A percentile compares a stretch with the other conserved stretches of the same genome.
phyloP scores from a whole-genome alignment of 2,113 vertebrate species.

The Nannobrachium achirus region DNA sequence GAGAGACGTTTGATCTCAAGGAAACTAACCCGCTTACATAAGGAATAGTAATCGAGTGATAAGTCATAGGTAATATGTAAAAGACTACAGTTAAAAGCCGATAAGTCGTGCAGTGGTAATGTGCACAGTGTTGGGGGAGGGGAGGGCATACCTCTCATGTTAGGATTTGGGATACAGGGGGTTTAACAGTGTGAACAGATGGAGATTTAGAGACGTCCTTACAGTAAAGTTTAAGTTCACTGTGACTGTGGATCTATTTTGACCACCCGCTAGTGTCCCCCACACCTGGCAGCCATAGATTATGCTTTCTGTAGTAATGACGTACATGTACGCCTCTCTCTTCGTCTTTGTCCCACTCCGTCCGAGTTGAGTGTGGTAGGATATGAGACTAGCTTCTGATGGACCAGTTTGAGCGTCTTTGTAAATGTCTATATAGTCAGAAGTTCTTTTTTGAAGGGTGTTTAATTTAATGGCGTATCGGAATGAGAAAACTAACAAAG shows the following conservation, averaged over 20 bases:
- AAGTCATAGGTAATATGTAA: too few relatives aligned
- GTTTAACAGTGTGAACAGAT: constrained; percentile 73
- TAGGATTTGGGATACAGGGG: constrained; percentile 23
- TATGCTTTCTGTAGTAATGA: constrained; percentile 24
- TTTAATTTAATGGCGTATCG: too few relatives aligned
- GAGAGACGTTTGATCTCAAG: not conserved
- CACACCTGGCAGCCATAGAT: constrained; percentile 38
- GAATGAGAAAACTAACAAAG: too few relatives aligned
- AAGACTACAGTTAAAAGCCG: not conserved
- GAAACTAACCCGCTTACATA: not conserved
- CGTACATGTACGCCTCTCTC: constrained; percentile 2
- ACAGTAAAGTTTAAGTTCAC: constrained; percentile 62
- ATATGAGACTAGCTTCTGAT: not conserved
- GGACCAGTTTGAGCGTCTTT: too few relatives aligned
- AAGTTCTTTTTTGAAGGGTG: too few relatives aligned
- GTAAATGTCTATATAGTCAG: not conserved
- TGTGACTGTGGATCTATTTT: constrained; percentile 13
- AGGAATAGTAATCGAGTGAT: not conserved
- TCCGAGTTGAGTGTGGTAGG: not conserved
- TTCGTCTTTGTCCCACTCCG: not conserved
- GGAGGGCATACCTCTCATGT: constrained; percentile 1
- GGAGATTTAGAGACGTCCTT: constrained; percentile 70
- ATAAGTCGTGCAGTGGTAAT: not conserved
- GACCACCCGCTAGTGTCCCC: too few relatives aligned
- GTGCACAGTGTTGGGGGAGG: not conserved